Evolutionary conservation across 2,888 invertebrate species (phyloP).

Genomic region (Parasteatoda lunata): DNA sequence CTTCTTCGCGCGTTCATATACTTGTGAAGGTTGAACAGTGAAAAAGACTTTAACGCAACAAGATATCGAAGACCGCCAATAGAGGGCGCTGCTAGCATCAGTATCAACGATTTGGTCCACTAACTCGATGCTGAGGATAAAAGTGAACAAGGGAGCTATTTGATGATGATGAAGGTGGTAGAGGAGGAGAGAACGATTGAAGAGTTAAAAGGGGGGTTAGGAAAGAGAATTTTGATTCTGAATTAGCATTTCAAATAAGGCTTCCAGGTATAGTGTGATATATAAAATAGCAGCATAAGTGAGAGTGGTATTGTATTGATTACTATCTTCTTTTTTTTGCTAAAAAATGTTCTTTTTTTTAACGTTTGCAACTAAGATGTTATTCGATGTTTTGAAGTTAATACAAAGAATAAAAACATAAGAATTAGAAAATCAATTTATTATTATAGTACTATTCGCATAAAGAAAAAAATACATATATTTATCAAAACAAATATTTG

Average conservation of each 20-base stretch:
- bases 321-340: no score
- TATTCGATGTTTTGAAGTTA: no score
- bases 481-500: no score
- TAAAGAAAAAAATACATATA: no score
- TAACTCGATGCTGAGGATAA: neutral
- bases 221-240: neutral
- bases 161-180: neutral
- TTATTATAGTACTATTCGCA: no score
- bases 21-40: constrained; percentile 24
- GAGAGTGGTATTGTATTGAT: no score
- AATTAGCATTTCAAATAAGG: neutral
- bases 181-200: neutral
- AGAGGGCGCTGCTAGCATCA: constrained; percentile 28
- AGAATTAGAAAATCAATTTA: no score
- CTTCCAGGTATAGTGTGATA: no score
- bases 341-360: no score
- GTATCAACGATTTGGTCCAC: neutral
- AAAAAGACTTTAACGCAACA: constrained; percentile 5
- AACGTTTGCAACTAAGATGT: no score
- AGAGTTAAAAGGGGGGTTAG: neutral
- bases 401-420: no score
- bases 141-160: neutral
- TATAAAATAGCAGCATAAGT: no score
- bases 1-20: constrained; percentile 25
- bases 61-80: neutral